Percentiles rank a stretch among this genome's conserved stretches.
These are phyloP conservation scores for Aurelia sp. DNA, from an alignment of 30 jellyfish, hydroid and myxozoan species.

Conservation along the genomic window DNA sequence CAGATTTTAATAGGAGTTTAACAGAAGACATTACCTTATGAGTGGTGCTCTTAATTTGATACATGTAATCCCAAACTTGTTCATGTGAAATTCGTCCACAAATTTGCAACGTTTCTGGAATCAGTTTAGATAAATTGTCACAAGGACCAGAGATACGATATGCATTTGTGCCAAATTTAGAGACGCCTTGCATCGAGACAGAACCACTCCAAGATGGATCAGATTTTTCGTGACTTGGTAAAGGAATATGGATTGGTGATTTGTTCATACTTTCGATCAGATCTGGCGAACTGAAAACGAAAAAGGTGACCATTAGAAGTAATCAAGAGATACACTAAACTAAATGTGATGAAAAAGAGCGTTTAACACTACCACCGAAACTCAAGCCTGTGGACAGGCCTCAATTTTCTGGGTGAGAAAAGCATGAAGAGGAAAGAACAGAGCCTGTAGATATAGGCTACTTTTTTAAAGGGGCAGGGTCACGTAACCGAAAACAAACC, in stretches of 20 bases:
- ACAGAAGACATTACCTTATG: slow-evolving; percentile 27
- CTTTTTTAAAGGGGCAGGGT: no score
- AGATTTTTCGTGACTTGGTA: slow-evolving; percentile 49
- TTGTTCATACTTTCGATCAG: slow-evolving; percentile 49
- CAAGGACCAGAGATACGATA: slow-evolving; percentile 94
- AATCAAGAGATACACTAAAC: background rate
- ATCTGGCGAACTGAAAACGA: slow-evolving; percentile 53
- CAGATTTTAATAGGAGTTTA: no score
- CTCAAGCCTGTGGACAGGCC: no score
- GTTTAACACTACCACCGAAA: no score
- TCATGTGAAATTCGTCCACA: slow-evolving; percentile 92
- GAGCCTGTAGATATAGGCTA: no score
- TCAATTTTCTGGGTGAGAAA: no score
- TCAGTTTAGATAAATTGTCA: slow-evolving; percentile 73
- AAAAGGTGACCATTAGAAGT: background rate
- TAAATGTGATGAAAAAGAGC: background rate
- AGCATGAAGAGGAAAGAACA: no score
- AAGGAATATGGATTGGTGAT: slow-evolving; percentile 61
- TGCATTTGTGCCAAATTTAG: slow-evolving; percentile 84
- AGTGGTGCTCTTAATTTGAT: slow-evolving; percentile 73
- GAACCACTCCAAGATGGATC: slow-evolving; percentile 89
- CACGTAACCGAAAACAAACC: no score
- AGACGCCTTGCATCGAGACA: slow-evolving; percentile 87
- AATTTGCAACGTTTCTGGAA: slow-evolving; percentile 89
- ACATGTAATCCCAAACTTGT: slow-evolving; percentile 95